These are phyloP conservation scores for Apotomis betuletana DNA, from an alignment of 2,888 invertebrate genomes.

Conservation along the genomic window DNA sequence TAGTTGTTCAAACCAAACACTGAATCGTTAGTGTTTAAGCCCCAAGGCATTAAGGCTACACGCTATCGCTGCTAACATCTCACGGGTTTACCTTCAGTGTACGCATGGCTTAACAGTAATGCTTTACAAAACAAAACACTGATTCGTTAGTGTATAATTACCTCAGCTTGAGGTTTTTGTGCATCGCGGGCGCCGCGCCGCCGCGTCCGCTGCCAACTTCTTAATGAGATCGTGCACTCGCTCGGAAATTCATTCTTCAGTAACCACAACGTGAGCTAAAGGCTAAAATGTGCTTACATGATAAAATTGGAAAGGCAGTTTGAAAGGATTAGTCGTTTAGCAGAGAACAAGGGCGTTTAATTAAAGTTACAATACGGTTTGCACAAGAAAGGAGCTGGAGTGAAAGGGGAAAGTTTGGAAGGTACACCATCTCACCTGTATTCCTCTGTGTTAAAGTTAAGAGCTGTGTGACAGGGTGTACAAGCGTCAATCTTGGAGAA, in stretches of 20 bases:
- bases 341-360: constrained; percentile 13
- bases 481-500: constrained; percentile 3
- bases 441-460: not conserved
- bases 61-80: not conserved
- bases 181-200: not conserved
- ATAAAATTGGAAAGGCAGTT: constrained; percentile 21
- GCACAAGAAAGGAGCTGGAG: not conserved
- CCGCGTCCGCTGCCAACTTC: not conserved
- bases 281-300: constrained; percentile 26
- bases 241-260: constrained; percentile 6
- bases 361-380: constrained; percentile 9
- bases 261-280: constrained; percentile 5
- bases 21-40: not conserved
- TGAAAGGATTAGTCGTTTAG: constrained; percentile 28
- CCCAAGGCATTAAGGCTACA: no score
- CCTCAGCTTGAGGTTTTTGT: not conserved
- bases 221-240: constrained; percentile 12
- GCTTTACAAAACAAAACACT: not conserved
- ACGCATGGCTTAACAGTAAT: not conserved
- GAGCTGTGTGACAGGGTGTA: not conserved
- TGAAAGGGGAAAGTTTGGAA: not conserved
- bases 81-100: no score
- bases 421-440: not conserved
- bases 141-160: constrained; percentile 14
- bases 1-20: not conserved